Conservation (phyloP, 2,888 invertebrate genomes). For the Volucella zonaria region DNA sequence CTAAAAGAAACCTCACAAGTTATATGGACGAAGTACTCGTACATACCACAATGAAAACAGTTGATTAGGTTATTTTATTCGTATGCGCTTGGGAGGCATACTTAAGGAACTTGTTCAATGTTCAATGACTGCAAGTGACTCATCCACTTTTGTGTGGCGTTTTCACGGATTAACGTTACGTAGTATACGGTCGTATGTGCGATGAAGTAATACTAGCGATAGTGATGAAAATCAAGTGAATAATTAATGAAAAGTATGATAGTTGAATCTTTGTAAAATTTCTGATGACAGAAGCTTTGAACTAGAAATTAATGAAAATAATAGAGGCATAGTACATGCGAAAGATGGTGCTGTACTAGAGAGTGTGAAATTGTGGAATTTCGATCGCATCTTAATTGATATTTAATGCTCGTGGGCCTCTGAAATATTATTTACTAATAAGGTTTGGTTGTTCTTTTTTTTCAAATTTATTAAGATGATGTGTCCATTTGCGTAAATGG, state of each 20-base stretch:
- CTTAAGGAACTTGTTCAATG: not conserved
- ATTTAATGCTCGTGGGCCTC: too few species aligned
- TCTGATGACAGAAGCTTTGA: too few species aligned
- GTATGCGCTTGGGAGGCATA: not conserved
- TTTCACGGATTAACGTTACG: not conserved
- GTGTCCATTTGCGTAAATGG: too few species aligned
- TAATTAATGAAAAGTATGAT: too few species aligned
- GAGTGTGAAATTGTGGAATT: too few species aligned
- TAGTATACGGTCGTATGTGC: not conserved
- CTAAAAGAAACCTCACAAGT: conserved; percentile 45
- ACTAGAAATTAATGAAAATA: too few species aligned
- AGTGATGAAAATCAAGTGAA: conserved; percentile 32
- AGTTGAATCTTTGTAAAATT: not conserved
- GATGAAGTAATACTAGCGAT: conserved; percentile 27
- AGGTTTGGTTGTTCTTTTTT: too few species aligned
- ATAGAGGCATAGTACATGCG: too few species aligned
- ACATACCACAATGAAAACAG: conserved; percentile 1
- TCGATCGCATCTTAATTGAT: too few species aligned
- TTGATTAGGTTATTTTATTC: not conserved
- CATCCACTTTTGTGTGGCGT: conserved; percentile 30
- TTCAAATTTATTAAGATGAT: too few species aligned
- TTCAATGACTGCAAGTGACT: conserved; percentile 38
- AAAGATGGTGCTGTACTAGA: too few species aligned
- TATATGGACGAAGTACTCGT: conserved; percentile 19
- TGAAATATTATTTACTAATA: too few species aligned